These are phyloP conservation scores for Siderastrea siderea DNA, from an alignment of 92 coral and sea anemone genomes.

Conservation along the genomic window DNA sequence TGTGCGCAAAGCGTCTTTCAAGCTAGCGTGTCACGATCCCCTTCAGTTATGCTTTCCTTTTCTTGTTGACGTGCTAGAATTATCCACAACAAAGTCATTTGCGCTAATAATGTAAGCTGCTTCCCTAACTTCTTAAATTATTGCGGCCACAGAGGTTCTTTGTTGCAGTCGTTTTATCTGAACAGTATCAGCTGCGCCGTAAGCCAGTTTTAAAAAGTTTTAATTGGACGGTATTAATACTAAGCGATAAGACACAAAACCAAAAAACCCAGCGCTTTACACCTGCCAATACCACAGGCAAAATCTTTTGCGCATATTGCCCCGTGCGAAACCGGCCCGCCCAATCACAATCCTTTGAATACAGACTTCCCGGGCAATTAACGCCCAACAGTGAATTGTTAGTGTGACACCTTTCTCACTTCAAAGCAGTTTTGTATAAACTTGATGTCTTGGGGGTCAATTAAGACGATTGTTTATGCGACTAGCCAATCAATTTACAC, in stretches of 20 bases:
- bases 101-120: slow-evolving; percentile 18
- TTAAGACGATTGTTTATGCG: slow-evolving; percentile 81
- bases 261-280: slow-evolving; percentile 43
- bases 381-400: slow-evolving; percentile 64
- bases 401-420: slow-evolving; percentile 85
- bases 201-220: slow-evolving; percentile 42
- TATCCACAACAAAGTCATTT: slow-evolving; percentile 21
- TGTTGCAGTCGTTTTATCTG: slow-evolving; percentile 40
- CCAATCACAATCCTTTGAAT: slow-evolving; percentile 64
- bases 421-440: slow-evolving; percentile 68
- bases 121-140: slow-evolving; percentile 33
- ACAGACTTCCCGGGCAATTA: slow-evolving; percentile 66
- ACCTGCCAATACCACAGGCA: slow-evolving; percentile 42
- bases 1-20: slow-evolving; percentile 1
- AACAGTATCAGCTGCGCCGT: slow-evolving; percentile 43
- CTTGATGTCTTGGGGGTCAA: slow-evolving; percentile 73
- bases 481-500: slow-evolving; percentile 89
- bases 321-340: slow-evolving; percentile 25
- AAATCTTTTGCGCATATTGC: slow-evolving; percentile 27
- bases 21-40: background rate
- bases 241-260: slow-evolving; percentile 42
- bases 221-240: slow-evolving; percentile 48
- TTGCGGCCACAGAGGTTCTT: slow-evolving; percentile 33
- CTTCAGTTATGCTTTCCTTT: background rate
- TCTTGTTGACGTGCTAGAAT: background rate